Conservation (phyloP, 2,797 vertebrate species). For the Acrossocheilus fasciatus region DNA sequence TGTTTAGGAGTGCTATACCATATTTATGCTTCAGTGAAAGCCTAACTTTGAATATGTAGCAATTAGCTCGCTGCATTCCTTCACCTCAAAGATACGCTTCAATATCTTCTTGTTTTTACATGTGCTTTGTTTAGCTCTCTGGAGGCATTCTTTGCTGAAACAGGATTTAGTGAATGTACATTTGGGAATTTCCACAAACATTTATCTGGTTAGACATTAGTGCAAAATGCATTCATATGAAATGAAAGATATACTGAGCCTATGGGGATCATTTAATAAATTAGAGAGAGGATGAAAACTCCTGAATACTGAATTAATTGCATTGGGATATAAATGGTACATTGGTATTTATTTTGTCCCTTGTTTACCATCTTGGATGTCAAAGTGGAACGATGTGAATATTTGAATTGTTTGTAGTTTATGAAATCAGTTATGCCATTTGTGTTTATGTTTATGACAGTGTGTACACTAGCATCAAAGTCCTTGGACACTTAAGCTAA, state of each 20-base stretch:
- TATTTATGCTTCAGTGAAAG: background rate
- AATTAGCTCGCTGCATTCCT: slow-evolving; percentile 11
- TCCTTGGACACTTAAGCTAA: background rate
- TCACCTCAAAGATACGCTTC: slow-evolving; percentile 10
- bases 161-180: slow-evolving; percentile 15
- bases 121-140: slow-evolving; percentile 7
- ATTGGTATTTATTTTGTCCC: slow-evolving; percentile 27
- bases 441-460: background rate
- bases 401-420: background rate
- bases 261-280: slow-evolving; percentile 4
- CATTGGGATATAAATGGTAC: slow-evolving; percentile 1
- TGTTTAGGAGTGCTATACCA: background rate
- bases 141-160: slow-evolving; percentile 9
- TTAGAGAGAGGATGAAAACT: background rate
- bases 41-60: background rate
- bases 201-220: slow-evolving; percentile 9
- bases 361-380: slow-evolving; percentile 1
- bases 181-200: slow-evolving; percentile 35
- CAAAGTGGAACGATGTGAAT: background rate
- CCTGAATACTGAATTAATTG: slow-evolving; percentile 22
- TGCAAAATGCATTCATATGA: background rate
- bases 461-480: background rate
- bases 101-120: slow-evolving; percentile 14
- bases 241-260: background rate
- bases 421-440: background rate